Base-by-base conservation (phyloP, 2,797 vertebrate genomes). In the Anguilla marmorata region DNA sequence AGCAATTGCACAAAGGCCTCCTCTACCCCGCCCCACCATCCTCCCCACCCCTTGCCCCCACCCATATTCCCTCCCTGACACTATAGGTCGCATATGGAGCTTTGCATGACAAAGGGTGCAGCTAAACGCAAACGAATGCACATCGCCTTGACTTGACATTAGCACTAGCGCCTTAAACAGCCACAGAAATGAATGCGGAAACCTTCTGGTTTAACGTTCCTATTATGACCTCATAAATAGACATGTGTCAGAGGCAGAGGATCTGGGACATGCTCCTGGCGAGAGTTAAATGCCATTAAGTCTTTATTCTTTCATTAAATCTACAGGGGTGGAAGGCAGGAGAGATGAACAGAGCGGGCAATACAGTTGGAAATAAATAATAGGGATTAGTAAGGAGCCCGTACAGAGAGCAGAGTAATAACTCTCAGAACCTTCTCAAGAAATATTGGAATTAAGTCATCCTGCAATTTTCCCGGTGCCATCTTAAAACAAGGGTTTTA, bases 261-360 rank as follows among this genome's bases (percentile, higher is more conserved):
- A 76, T 82, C 41, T 21, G 37, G 21, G 80, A 45, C 45, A 30
- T 69, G 33, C 89, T 85, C 85, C 72, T 45, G 60, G 79, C 88
- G 89, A 91, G 82, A 87, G 83, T 86, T 89, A 85, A 89, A 85
- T 90, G 88, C 90, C 88, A 89, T 91, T 91, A 92, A 89, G 89
- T 87, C 88, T 82, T 91, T 88, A 90, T 87, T 91, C 90, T 91
- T 91, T 89, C 58, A 90, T 89, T 87, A 91, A 88, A 88, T 89
- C 88, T 63, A 45, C 5, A 4, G 87, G 88, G 89, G 90, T 85
- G 76, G 56, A 87, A 87, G 86, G 45, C n/a, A 16, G 69, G 48
- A 21, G 74, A 88, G 87, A 89, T 88, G 88, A 91, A 88, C 82
- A 86, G 21, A 80, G n/a, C 79, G 82, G 58, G 89, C 80, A 88